Evolutionary conservation across 2,797 vertebrate species (phyloP), one percentile per base, ranked within the genome.

Genomic region (Myripristis murdjan): DNA sequence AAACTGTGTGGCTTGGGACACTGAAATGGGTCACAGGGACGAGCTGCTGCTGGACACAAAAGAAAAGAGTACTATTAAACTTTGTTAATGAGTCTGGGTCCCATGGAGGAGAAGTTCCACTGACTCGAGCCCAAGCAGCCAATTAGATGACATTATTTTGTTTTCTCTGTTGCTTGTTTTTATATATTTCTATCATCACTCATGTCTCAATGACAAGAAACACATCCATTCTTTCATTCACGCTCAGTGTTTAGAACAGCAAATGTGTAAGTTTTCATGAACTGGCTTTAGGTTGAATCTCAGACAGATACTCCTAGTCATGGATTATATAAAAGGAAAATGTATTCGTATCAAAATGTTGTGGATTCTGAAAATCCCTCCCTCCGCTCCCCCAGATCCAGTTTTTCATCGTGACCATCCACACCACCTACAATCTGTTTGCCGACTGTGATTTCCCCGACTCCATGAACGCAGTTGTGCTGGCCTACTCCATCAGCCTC

Each of bases 401-500:
- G 86, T 93, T 93, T 83, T 72, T 90, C 73, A 89, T 87, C 3
- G 84, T 94, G 58, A 92, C 92, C 53, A 55, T 88, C 68, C 92
- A 91, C 82, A 93, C 92, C 39, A 81, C 82, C 59, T 93, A 91
- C 91, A 93, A 83, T 79, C 84, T 95, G 79, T 92, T 92, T 68
- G 76, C 90, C 2, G 90, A 95, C 70, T 93, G 91, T 18, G 77
- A 77, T 0, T 95, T 94, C 69, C 92, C 91, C 0, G 84, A 93
- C 57, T 72, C 76, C 44, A 93, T 95, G 90, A 94, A 93, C 51
- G 0, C 14, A 0, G 64, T 88, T 0, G 84, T 92, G 43, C 75
- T 92, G 68, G 82, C 84, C 26, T 94, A 92, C 78, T 78, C 88
- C 22, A 53, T 95, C 84, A 93, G 90, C 80, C 90, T 95, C 73